These are phyloP conservation scores for Heteromyza rotundicornis DNA, from an alignment of 2,888 invertebrate genomes.

Conservation along the genomic window DNA sequence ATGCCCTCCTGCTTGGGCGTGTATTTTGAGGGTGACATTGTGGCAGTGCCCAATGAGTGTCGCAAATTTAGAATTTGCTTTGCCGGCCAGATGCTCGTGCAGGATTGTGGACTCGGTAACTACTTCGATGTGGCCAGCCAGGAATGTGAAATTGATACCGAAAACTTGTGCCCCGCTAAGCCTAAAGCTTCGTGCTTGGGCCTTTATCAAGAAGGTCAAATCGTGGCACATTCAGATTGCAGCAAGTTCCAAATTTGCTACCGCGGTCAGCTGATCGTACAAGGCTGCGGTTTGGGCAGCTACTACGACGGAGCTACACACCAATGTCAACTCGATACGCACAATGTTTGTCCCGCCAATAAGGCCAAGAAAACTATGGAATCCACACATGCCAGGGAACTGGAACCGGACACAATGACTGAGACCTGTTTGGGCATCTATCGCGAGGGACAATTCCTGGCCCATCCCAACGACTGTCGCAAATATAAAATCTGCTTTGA, in stretches of 20 bases:
- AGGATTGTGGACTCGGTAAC: slow-evolving; percentile 26
- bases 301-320: slow-evolving; percentile 33
- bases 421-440: slow-evolving; percentile 35
- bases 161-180: slow-evolving; percentile 21
- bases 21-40: slow-evolving; percentile 24
- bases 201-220: slow-evolving; percentile 38
- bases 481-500: slow-evolving; percentile 37
- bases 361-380: background rate
- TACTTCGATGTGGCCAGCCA: slow-evolving; percentile 35
- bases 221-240: slow-evolving; percentile 39
- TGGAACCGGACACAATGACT: no score
- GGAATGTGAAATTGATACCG: slow-evolving; percentile 35
- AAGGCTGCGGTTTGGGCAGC: slow-evolving; percentile 47
- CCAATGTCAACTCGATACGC: slow-evolving; percentile 39
- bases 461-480: slow-evolving; percentile 32
- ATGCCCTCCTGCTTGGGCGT: slow-evolving; percentile 10
- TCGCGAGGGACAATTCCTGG: slow-evolving; percentile 33
- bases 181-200: slow-evolving; percentile 35
- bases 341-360: slow-evolving; percentile 8
- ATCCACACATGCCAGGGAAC: background rate
- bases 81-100: slow-evolving; percentile 12
- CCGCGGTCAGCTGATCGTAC: slow-evolving; percentile 35
- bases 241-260: slow-evolving; percentile 43
- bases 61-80: slow-evolving; percentile 21
- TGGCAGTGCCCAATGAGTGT: slow-evolving; percentile 21